A percentile compares a stretch with the other conserved stretches of the same genome.
phyloP scores from a whole-genome alignment of 2,797 vertebrate species.

The Crocidura indochinensis region DNA sequence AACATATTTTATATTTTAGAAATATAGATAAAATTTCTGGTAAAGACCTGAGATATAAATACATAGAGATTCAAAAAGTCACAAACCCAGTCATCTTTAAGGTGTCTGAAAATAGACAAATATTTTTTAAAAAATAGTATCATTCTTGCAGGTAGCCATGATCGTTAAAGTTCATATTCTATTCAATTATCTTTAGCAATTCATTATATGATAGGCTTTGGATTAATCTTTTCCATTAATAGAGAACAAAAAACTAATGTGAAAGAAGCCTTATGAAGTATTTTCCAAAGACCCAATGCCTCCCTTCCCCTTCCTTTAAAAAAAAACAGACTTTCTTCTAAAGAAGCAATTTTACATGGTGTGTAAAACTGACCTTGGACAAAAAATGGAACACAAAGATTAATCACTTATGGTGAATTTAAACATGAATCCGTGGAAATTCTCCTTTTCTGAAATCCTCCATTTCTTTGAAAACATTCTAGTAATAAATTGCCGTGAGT shows the following conservation, averaged over 20 bases:
- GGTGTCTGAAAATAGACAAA: background rate
- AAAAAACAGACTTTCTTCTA: constrained; percentile 71
- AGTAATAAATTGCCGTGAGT: constrained; percentile 87
- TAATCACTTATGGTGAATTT: constrained; percentile 90
- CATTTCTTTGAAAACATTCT: constrained; percentile 88
- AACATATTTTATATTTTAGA: too few species aligned
- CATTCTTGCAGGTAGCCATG: background rate
- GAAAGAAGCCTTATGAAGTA: constrained; percentile 68
- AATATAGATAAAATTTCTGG: background rate
- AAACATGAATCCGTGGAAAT: constrained; percentile 90
- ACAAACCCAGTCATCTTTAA: constrained; percentile 10
- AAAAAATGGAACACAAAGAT: constrained; percentile 85
- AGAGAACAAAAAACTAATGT: constrained; percentile 62
- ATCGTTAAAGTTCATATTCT: constrained; percentile 25
- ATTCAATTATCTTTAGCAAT: constrained; percentile 19
- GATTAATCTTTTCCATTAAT: constrained; percentile 59
- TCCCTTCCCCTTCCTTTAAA: background rate
- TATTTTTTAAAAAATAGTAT: constrained; percentile 1
- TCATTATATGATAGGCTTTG: constrained; percentile 37
- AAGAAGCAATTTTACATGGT: constrained; percentile 80
- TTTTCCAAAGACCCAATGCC: constrained; percentile 56
- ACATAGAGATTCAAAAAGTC: background rate
- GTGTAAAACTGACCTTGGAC: constrained; percentile 79
- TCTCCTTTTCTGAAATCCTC: constrained; percentile 86
- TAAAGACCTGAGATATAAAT: background rate